Conservation (phyloP, 2,797 vertebrate species). For the Malurus leucopterus region DNA sequence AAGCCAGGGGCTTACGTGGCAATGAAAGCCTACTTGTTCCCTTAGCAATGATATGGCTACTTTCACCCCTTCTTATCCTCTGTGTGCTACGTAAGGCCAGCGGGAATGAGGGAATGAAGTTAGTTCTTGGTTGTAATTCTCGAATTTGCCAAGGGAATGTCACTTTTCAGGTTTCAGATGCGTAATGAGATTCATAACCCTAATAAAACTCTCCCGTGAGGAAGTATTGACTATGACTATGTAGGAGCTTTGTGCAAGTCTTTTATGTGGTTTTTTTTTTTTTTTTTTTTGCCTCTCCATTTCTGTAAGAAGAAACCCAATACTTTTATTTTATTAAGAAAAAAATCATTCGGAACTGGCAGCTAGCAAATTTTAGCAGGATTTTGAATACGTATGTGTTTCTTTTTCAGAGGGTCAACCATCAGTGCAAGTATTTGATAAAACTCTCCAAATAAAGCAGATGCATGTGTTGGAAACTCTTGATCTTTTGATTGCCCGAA, state of each 20-base stretch:
- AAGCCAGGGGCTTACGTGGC: neutral
- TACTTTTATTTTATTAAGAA: neutral
- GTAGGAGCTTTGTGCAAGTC: neutral
- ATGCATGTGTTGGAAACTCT: conserved; percentile 92
- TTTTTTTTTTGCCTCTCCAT: neutral
- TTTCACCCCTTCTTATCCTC: neutral
- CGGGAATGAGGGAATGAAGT: neutral
- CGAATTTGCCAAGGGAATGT: neutral
- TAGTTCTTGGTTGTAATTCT: neutral
- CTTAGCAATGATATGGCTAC: neutral
- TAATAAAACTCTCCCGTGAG: neutral
- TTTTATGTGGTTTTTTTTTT: neutral
- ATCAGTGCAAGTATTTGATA: conserved; percentile 89
- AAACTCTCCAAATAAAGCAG: conserved; percentile 91
- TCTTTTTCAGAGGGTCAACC: conserved; percentile 78
- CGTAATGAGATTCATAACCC: neutral
- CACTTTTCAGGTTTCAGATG: neutral
- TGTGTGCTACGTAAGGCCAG: neutral
- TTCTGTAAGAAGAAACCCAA: neutral
- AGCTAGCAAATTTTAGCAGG: neutral
- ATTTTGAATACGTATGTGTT: neutral
- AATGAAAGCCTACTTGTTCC: neutral
- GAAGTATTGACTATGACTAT: neutral
- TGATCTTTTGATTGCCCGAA: conserved; percentile 89
- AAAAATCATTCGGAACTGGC: neutral